Evolutionary conservation across 2,797 vertebrate species (phyloP).

Genomic region (Peromyscus melanophrys): DNA sequence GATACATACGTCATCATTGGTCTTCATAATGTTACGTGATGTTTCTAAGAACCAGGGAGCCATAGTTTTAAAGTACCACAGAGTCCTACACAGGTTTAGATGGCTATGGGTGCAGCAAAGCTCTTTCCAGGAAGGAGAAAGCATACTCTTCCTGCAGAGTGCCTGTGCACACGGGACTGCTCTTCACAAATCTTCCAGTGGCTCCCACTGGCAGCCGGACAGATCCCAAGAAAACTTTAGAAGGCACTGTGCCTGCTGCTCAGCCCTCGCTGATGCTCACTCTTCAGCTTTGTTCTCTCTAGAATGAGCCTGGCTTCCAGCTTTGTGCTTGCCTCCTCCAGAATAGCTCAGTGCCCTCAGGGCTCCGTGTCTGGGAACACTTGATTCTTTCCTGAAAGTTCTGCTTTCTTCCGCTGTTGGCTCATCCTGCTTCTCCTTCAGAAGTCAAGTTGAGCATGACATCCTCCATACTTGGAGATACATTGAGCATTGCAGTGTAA

Average conservation of each 20-base stretch:
- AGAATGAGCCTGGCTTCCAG: neutral
- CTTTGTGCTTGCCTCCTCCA: neutral
- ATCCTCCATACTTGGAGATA: neutral
- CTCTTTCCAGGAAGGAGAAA: neutral
- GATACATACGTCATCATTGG: accelerated
- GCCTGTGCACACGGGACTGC: neutral
- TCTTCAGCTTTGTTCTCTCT: neutral
- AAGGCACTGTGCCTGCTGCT: neutral
- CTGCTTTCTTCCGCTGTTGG: neutral
- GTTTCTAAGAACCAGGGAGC: constrained; percentile 1
- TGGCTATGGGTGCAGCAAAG: neutral
- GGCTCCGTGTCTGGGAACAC: neutral
- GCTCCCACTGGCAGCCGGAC: neutral
- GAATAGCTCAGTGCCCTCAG: accelerated
- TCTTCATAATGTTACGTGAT: neutral
- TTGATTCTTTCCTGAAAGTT: neutral
- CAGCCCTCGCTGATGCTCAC: neutral
- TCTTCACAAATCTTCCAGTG: neutral
- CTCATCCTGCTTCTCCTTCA: neutral
- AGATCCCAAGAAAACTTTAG: neutral
- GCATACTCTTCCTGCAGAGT: neutral
- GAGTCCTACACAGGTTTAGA: neutral
- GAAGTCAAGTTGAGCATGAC: constrained; percentile 39
- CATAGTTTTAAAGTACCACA: neutral
- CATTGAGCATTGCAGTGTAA: neutral